A percentile compares a stretch with the other conserved stretches of the same genome.
Evolutionary conservation across 2,888 invertebrate species (phyloP).

Genomic region (Micropterix aruncella): DNA sequence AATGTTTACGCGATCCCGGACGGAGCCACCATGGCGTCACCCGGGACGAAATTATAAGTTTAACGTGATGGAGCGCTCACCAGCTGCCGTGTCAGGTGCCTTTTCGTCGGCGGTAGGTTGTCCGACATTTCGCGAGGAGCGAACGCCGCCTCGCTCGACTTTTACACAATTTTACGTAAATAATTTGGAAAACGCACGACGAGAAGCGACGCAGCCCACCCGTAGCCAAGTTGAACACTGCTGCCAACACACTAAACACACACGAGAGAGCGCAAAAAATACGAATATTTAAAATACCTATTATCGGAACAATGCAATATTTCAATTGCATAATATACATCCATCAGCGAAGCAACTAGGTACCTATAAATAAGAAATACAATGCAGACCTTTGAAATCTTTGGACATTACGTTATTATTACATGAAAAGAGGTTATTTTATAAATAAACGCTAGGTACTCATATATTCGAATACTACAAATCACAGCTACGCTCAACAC

Average conservation of each 20-base stretch:
- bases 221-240: constrained; percentile 40
- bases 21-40: constrained; percentile 50
- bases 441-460: too few species aligned
- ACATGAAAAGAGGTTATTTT: too few species aligned
- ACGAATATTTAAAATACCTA: too few species aligned
- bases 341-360: too few species aligned
- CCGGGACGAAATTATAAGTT: constrained; percentile 19
- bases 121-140: constrained; percentile 40
- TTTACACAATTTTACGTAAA: constrained; percentile 43
- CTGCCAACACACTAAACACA: constrained; percentile 24
- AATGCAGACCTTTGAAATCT: too few species aligned
- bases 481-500: too few species aligned
- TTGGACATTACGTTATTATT: too few species aligned
- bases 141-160: constrained; percentile 19
- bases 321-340: too few species aligned
- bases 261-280: too few species aligned
- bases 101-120: constrained; percentile 42
- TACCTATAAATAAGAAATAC: too few species aligned
- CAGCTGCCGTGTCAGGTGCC: constrained; percentile 46
- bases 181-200: constrained; percentile 42
- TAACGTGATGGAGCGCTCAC: constrained; percentile 29
- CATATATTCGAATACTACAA: too few species aligned
- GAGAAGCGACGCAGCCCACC: constrained; percentile 43
- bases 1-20: constrained; percentile 49
- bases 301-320: too few species aligned